These are phyloP conservation scores for Scaptomyza tumidula DNA, from an alignment of 2,888 invertebrate genomes.

Conservation along the genomic window DNA sequence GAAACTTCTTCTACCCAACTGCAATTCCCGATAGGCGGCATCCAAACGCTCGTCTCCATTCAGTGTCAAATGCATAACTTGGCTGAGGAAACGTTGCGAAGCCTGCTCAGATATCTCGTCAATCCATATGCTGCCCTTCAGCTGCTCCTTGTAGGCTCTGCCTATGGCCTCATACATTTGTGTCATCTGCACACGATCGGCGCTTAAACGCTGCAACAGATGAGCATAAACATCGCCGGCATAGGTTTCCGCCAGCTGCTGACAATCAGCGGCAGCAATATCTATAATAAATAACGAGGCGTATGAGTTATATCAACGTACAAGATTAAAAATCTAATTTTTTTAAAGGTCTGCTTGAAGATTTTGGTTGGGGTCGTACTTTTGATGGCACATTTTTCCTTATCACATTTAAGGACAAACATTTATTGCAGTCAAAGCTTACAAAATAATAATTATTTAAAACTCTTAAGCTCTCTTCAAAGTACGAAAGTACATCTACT, in stretches of 20 bases:
- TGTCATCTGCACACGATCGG: slow-evolving; percentile 76
- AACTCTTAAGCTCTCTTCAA: too few species aligned
- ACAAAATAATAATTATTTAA: too few species aligned
- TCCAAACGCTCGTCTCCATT: slow-evolving; percentile 80
- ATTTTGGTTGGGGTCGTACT: too few species aligned
- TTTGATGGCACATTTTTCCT: too few species aligned
- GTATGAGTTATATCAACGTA: slow-evolving; percentile 3
- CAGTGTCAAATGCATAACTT: slow-evolving; percentile 78
- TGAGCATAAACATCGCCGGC: slow-evolving; percentile 78
- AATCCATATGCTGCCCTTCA: slow-evolving; percentile 77
- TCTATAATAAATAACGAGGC: slow-evolving; percentile 51
- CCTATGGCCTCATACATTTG: slow-evolving; percentile 80
- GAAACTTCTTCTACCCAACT: slow-evolving; percentile 77
- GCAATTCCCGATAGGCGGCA: slow-evolving; percentile 68
- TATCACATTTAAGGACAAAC: too few species aligned
- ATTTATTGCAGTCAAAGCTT: too few species aligned
- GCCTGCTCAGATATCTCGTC: slow-evolving; percentile 82
- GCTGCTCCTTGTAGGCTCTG: slow-evolving; percentile 71
- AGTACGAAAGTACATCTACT: too few species aligned
- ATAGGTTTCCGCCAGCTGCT: slow-evolving; percentile 68
- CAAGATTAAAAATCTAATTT: too few species aligned
- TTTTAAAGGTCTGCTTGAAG: too few species aligned
- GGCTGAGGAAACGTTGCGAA: slow-evolving; percentile 77
- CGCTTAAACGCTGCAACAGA: slow-evolving; percentile 73
- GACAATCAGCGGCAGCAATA: slow-evolving; percentile 72